Base-by-base conservation (phyloP, 2,797 vertebrate species). In the Poecilia velifera region DNA sequence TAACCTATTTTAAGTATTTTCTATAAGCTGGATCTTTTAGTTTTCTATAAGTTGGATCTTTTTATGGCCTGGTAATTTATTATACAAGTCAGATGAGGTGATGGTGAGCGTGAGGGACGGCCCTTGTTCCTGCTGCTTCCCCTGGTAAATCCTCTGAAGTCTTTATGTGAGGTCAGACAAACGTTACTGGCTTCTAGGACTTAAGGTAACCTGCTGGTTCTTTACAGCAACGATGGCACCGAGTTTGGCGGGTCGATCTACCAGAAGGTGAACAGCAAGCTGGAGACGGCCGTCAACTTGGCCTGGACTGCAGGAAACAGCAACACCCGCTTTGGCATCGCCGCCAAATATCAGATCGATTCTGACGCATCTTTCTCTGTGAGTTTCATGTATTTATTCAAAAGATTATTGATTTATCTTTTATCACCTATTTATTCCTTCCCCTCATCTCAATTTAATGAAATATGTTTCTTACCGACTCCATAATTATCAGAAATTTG, bases 191-290 rank as follows among this genome's bases (percentile, higher is more conserved):
- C 72, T 84, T 87, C 41, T 72, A 18, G 71, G 51, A 49, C 47
- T 51, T 57, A 0, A 73, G 41, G 3, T 0, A 4, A 2, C 71
- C 3, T 1, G 46, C 0, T 78, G 47, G 79, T 59, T 57, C 43
- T 31, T 74, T 90, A 46, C 68, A 99, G 98, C 90, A 99, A 99
- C 0, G 98, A 99, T 4, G 98, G 98, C 28, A 99, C 98, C 0
- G 98, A 99, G 89, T 99, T 99, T 73, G 98, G 98, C 0, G 98
- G 98, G 79, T 99, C 98, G 87, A 99, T 99, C 94, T 99, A 99
- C 92, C 98, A 99, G 95, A 99, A 99, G 89, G 98, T 99, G 91
- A 99, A 99, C 45, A 95, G 98, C 62, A 96, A 99, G 88, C 93
- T 99, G 95, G 98, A 99, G 96, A 99, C 98, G 0, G 98, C 97